Conservation (phyloP, 2,797 vertebrate species). For the Enteromius thamalakanensis region DNA sequence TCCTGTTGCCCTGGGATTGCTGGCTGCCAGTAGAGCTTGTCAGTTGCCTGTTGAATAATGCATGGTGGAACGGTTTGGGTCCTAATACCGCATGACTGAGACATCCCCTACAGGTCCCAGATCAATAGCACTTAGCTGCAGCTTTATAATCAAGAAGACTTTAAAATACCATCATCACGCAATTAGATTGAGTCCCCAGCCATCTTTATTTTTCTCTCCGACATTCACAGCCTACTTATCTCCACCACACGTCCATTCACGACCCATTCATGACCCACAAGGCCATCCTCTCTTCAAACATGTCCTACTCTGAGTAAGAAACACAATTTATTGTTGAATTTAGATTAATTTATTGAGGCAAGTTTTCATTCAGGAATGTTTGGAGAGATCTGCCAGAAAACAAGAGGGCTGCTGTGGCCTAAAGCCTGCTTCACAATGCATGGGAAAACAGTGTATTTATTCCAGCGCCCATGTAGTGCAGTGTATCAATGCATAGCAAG, state of each 20-base stretch:
- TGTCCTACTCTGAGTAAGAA: slow-evolving; percentile 13
- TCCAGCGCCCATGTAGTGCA: background rate
- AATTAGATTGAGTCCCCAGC: slow-evolving; percentile 74
- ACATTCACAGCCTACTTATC: background rate
- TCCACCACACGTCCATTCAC: background rate
- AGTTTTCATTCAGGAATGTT: slow-evolving; percentile 55
- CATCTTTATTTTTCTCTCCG: slow-evolving; percentile 39
- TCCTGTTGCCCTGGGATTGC: slow-evolving; percentile 74
- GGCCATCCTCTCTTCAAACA: slow-evolving; percentile 16
- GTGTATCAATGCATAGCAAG: background rate
- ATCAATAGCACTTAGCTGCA: slow-evolving; percentile 95
- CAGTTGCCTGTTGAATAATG: slow-evolving; percentile 87
- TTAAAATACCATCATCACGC: slow-evolving; percentile 80
- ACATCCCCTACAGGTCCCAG: slow-evolving; percentile 70
- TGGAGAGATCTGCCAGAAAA: slow-evolving; percentile 31
- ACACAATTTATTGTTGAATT: slow-evolving; percentile 45
- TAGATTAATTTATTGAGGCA: slow-evolving; percentile 62
- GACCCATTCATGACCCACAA: background rate
- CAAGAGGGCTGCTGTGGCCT: slow-evolving; percentile 27
- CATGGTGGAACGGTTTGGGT: slow-evolving; percentile 83
- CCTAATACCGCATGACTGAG: slow-evolving; percentile 84
- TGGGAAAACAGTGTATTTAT: slow-evolving; percentile 1
- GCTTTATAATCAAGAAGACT: slow-evolving; percentile 83
- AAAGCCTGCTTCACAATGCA: background rate
- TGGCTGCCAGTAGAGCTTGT: slow-evolving; percentile 74